These are phyloP conservation scores for Sycophila sp. DNA, from an alignment of 1,140 invertebrate species.

Conservation along the genomic window DNA sequence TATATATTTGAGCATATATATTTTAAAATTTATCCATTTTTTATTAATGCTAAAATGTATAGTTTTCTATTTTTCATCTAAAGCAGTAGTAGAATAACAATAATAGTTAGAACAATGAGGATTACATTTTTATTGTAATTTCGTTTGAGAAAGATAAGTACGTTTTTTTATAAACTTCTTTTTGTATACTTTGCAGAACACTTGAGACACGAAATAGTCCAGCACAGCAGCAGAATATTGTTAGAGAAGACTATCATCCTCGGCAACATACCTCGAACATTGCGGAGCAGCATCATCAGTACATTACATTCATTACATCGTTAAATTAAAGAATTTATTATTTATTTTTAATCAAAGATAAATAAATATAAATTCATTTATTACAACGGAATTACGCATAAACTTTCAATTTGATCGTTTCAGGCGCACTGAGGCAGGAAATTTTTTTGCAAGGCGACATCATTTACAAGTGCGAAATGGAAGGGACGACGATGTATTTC, in stretches of 20 bases:
- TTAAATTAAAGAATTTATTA: too few species aligned
- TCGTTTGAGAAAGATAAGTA: too few species aligned
- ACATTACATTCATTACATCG: too few species aligned
- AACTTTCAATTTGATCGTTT: neutral
- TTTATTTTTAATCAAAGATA: too few species aligned
- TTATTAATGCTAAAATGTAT: too few species aligned
- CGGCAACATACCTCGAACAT: conserved; percentile 43
- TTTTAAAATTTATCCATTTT: too few species aligned
- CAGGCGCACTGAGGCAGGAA: conserved; percentile 45
- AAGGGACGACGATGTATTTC: conserved; percentile 70
- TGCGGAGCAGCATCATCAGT: conserved; percentile 51
- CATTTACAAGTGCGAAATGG: conserved; percentile 62
- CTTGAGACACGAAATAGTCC: conserved; percentile 51
- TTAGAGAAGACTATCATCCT: conserved; percentile 46
- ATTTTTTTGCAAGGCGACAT: conserved; percentile 54
- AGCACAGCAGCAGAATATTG: conserved; percentile 44
- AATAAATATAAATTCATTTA: neutral
- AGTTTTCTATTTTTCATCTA: too few species aligned
- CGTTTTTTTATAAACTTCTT: too few species aligned
- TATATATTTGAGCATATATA: too few species aligned
- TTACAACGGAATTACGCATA: neutral
- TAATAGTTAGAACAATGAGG: too few species aligned
- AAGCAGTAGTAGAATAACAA: too few species aligned
- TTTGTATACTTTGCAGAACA: conserved; percentile 42
- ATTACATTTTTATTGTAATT: too few species aligned